Evolutionary conservation across 2,113 vertebrate species (phyloP).

Genomic region (Tonatia bakeri): DNA sequence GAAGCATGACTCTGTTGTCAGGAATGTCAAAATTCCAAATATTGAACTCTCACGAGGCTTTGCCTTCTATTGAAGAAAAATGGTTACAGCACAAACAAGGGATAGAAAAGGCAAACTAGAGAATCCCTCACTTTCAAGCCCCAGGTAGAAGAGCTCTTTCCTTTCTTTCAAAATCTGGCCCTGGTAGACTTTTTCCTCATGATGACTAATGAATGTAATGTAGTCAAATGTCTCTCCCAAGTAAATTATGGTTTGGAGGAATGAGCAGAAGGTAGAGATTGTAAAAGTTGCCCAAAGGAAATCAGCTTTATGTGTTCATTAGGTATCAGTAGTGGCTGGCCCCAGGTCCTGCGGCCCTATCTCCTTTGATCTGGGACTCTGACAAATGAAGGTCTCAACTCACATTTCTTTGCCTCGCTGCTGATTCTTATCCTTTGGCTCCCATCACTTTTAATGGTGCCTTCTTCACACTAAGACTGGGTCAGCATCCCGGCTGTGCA

Average conservation of each 20-base stretch:
- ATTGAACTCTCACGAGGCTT: neutral
- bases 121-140: neutral
- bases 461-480: neutral
- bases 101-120: neutral
- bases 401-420: neutral
- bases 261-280: neutral
- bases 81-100: neutral
- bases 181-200: neutral
- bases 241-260: neutral
- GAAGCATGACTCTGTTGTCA: slow-evolving; percentile 56
- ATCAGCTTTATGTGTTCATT: neutral
- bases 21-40: slow-evolving; percentile 40
- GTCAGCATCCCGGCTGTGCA: neutral
- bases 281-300: neutral
- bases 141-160: neutral
- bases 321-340: neutral
- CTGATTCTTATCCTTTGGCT: neutral
- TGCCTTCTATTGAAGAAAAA: slow-evolving; percentile 36
- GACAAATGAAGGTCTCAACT: neutral
- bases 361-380: neutral
- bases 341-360: neutral
- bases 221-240: neutral
- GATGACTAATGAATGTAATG: neutral
- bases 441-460: neutral
- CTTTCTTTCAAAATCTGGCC: neutral